These are phyloP conservation scores for Xestia rhomboidea DNA, from an alignment of 2,888 invertebrate species.

Conservation along the genomic window DNA sequence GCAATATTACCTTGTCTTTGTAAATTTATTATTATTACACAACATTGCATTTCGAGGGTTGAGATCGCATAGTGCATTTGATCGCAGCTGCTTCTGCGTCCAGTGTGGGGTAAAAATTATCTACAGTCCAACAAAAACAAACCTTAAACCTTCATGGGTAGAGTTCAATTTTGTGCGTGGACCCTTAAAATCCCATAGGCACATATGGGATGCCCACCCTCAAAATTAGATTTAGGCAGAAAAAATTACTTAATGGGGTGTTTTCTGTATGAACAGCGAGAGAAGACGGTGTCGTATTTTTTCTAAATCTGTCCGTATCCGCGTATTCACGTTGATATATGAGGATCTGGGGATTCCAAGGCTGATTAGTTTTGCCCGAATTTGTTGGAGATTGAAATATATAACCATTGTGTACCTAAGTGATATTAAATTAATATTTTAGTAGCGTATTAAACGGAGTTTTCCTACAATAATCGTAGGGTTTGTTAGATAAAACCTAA, in stretches of 20 bases:
- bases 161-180: slow-evolving; percentile 63
- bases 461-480: neutral
- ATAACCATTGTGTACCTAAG: slow-evolving; percentile 23
- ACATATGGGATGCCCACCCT: slow-evolving; percentile 88
- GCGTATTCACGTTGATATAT: slow-evolving; percentile 72
- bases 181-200: slow-evolving; percentile 80
- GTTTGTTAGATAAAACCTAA: neutral
- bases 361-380: slow-evolving; percentile 62
- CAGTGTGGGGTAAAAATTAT: slow-evolving; percentile 71
- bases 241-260: slow-evolving; percentile 90
- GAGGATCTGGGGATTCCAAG: slow-evolving; percentile 63
- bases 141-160: slow-evolving; percentile 56
- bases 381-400: slow-evolving; percentile 49
- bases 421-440: slow-evolving; percentile 46
- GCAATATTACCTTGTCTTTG: slow-evolving; percentile 85
- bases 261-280: slow-evolving; percentile 86
- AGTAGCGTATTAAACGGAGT: neutral
- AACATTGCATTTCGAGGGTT: slow-evolving; percentile 86
- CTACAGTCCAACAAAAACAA: slow-evolving; percentile 56
- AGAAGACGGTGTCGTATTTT: slow-evolving; percentile 77
- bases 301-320: slow-evolving; percentile 75
- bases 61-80: slow-evolving; percentile 83
- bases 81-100: slow-evolving; percentile 83
- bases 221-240: slow-evolving; percentile 87
- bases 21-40: slow-evolving; percentile 89